A percentile compares a stretch with the other conserved stretches of the same genome.
phyloP scores from a whole-genome alignment of 1,140 invertebrate genomes.

The Rhopalosiphum maidis region DNA sequence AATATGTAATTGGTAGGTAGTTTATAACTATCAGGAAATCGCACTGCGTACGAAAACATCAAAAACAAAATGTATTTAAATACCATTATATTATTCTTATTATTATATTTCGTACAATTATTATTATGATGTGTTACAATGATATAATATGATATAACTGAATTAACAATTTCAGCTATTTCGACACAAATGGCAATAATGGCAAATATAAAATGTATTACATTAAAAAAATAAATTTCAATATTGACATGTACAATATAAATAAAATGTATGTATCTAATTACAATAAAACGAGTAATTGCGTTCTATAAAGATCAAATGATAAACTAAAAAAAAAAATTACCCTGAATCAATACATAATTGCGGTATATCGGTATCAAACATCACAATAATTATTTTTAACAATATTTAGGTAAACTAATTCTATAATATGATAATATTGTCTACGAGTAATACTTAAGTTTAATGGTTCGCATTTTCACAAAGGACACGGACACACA shows the following conservation, averaged over 20 bases:
- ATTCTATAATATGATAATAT: not conserved
- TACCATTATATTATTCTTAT: not conserved
- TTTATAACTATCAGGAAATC: not conserved
- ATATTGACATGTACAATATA: not conserved
- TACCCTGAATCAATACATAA: not conserved
- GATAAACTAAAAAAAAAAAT: not conserved
- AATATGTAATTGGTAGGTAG: not conserved
- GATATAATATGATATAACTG: not conserved
- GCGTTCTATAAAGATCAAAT: not conserved
- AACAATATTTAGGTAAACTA: not conserved
- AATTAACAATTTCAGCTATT: not conserved
- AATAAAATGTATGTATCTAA: not conserved
- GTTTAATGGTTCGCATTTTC: not conserved
- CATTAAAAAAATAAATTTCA: not conserved
- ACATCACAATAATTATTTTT: not conserved
- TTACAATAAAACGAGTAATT: not conserved
- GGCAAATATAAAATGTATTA: not conserved
- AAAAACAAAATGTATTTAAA: not conserved
- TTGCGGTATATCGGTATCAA: not conserved
- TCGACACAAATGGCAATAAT: not conserved
- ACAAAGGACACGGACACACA: not conserved
- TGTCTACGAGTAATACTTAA: not conserved
- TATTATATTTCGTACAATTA: not conserved
- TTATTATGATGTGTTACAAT: not conserved
- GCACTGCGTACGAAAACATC: not conserved